phyloP scores from a whole-genome alignment of 1,140 invertebrate genomes.

The Tetramorium simillimum region DNA sequence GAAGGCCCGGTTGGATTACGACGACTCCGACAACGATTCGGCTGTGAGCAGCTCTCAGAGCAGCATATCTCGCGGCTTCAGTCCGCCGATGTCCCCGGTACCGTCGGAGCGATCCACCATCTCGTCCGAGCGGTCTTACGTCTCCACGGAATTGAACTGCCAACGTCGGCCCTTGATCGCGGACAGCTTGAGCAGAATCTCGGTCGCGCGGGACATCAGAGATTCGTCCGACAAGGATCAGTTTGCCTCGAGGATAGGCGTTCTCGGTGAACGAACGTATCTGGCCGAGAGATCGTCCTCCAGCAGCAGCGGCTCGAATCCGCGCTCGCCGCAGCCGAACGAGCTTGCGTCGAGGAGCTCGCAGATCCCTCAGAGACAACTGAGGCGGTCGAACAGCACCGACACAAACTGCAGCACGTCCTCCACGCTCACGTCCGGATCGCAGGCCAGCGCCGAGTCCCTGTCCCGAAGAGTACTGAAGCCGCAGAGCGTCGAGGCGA shows the following conservation, averaged over 20 bases:
- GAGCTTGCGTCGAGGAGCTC: constrained; percentile 86
- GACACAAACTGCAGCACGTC: constrained; percentile 80
- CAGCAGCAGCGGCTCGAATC: constrained; percentile 70
- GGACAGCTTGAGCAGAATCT: constrained; percentile 67
- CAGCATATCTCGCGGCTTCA: constrained; percentile 89
- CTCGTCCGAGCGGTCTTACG: constrained; percentile 79
- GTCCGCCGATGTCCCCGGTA: constrained; percentile 87
- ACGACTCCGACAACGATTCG: constrained; percentile 94
- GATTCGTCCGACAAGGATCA: constrained; percentile 28
- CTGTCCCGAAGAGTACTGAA: constrained; percentile 88
- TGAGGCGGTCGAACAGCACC: constrained; percentile 79
- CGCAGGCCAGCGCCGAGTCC: constrained; percentile 87
- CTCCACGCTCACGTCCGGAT: constrained; percentile 89
- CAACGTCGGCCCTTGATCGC: constrained; percentile 72
- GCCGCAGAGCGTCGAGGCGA: constrained; percentile 91
- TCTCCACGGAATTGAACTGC: constrained; percentile 72
- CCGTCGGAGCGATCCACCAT: constrained; percentile 81
- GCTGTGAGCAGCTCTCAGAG: constrained; percentile 92
- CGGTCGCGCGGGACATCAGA: constrained; percentile 32
- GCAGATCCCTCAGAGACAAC: constrained; percentile 86
- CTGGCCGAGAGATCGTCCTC: constrained; percentile 82
- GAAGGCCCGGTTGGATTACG: constrained; percentile 82
- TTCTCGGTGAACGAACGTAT: constrained; percentile 84
- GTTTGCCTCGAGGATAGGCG: constrained; percentile 60
- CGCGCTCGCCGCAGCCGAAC: constrained; percentile 85